These are phyloP conservation scores for Engraulis encrasicolus DNA, from an alignment of 2,113 vertebrate genomes.

Conservation along the genomic window DNA sequence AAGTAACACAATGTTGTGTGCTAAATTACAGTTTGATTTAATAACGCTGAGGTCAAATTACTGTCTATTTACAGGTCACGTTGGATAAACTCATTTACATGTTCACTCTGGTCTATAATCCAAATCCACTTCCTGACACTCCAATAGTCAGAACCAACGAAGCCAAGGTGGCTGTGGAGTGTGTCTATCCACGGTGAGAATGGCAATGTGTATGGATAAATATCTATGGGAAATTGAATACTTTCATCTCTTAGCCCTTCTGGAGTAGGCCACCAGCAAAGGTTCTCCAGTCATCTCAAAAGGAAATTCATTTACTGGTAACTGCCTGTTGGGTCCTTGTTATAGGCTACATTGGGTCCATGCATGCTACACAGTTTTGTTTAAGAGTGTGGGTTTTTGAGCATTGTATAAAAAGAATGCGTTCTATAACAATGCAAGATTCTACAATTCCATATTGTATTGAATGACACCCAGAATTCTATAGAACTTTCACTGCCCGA, in stretches of 20 bases:
- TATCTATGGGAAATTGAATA: not conserved
- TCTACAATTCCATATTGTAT: too few species aligned
- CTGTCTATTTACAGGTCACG: conserved; percentile 54
- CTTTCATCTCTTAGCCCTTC: not conserved
- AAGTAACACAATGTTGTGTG: not conserved
- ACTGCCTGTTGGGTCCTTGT: too few species aligned
- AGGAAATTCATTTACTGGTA: too few species aligned
- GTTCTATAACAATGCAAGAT: too few species aligned
- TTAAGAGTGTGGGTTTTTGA: too few species aligned
- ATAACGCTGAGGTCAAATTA: not conserved
- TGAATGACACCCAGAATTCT: too few species aligned
- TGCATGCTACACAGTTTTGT: too few species aligned
- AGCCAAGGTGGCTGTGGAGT: conserved; percentile 56
- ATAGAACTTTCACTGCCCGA: too few species aligned
- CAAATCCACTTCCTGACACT: conserved; percentile 47
- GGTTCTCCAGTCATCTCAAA: too few species aligned
- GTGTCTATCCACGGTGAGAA: conserved; percentile 66
- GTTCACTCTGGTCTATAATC: conserved; percentile 61
- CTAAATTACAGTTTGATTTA: not conserved
- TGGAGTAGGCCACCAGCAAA: too few species aligned
- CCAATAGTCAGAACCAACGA: conserved; percentile 60
- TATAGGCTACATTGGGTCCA: too few species aligned
- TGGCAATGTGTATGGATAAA: not conserved
- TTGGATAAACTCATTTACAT: conserved; percentile 62
- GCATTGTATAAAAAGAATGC: too few species aligned